phyloP scores from a whole-genome alignment of 2,888 invertebrate species.

The Cynaeus angustus region DNA sequence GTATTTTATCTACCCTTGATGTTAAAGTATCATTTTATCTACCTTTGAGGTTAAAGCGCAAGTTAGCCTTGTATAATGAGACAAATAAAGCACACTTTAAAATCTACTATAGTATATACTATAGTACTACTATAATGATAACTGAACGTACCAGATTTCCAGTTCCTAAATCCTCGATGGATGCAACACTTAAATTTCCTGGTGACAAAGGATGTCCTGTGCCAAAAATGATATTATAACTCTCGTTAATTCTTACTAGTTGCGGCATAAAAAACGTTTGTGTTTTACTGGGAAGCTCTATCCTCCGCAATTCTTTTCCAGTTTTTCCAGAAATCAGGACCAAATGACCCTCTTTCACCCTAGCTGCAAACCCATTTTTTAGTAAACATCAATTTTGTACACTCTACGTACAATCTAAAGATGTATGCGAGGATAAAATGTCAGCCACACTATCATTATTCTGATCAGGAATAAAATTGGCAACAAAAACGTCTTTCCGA shows the following conservation, averaged over 20 bases:
- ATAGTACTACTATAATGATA: no score
- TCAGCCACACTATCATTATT: constrained; percentile 82
- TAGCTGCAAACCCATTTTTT: constrained; percentile 17
- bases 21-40: no score
- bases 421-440: constrained; percentile 80
- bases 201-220: constrained; percentile 83
- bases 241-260: constrained; percentile 76
- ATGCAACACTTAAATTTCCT: constrained; percentile 81
- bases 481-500: constrained; percentile 79
- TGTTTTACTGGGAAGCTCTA: constrained; percentile 78
- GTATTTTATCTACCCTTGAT: no score
- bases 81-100: no score
- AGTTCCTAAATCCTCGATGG: constrained; percentile 74
- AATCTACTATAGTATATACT: no score
- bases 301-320: constrained; percentile 77
- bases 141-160: constrained; percentile 71
- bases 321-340: constrained; percentile 81
- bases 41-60: no score
- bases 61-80: no score
- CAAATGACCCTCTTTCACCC: constrained; percentile 75
- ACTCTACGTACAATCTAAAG: constrained; percentile 59
- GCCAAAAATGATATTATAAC: constrained; percentile 80
- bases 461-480: constrained; percentile 81
- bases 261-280: constrained; percentile 86
- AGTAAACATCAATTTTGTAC: no score